Percentiles rank a stretch among this genome's conserved stretches.
These are phyloP conservation scores for Thumatha senex DNA, from an alignment of 2,888 invertebrate species.

Conservation along the genomic window DNA sequence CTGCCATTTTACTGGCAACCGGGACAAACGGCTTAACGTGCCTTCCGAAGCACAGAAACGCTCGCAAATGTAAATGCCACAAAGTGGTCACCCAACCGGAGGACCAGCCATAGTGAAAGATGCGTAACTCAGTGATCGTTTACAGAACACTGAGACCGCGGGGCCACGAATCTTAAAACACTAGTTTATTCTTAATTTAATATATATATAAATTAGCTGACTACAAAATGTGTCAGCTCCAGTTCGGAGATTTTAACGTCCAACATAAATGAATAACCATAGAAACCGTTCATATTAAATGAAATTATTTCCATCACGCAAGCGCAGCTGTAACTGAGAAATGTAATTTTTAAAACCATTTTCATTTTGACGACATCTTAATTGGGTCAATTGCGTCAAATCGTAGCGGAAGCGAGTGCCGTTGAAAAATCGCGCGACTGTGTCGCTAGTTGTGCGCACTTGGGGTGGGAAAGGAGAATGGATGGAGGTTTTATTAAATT, in stretches of 20 bases:
- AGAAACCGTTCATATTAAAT: slow-evolving; percentile 20
- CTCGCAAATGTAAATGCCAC: too few relatives aligned
- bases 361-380: slow-evolving; percentile 34
- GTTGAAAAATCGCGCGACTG: slow-evolving; percentile 31
- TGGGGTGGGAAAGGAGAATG: slow-evolving; percentile 15
- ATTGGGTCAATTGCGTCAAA: slow-evolving; percentile 51
- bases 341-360: slow-evolving; percentile 28
- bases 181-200: not conserved
- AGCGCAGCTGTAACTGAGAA: slow-evolving; percentile 22
- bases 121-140: too few relatives aligned
- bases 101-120: too few relatives aligned
- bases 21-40: too few relatives aligned
- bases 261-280: slow-evolving; percentile 1
- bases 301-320: slow-evolving; percentile 15
- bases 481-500: slow-evolving; percentile 14
- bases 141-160: too few relatives aligned
- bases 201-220: not conserved
- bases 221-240: not conserved
- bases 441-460: slow-evolving; percentile 22
- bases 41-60: too few relatives aligned
- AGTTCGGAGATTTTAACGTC: not conserved
- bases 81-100: too few relatives aligned
- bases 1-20: too few relatives aligned
- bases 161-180: not conserved
- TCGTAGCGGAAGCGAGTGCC: slow-evolving; percentile 27